A percentile compares a stretch with the other conserved stretches of the same genome.
phyloP scores from a whole-genome alignment of 2,888 invertebrate species.

The Andrena trimmerana region DNA sequence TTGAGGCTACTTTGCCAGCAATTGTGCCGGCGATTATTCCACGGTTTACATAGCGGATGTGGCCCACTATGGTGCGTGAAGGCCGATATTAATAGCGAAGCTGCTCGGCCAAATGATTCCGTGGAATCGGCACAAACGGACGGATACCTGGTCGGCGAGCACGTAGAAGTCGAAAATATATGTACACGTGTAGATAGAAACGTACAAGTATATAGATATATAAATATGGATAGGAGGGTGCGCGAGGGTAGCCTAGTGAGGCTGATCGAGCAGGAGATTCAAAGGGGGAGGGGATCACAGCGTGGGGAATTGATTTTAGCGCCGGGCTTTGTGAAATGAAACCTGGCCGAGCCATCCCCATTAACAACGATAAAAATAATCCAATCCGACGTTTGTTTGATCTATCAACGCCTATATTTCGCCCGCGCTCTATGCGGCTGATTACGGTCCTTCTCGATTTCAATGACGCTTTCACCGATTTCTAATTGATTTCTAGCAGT shows the following conservation, averaged over 20 bases:
- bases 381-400: conserved; percentile 83
- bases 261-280: conserved; percentile 63
- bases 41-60: conserved; percentile 48
- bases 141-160: conserved; percentile 46
- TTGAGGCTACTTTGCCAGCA: conserved; percentile 22
- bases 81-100: conserved; percentile 64
- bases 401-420: conserved; percentile 80
- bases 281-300: conserved; percentile 65
- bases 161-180: conserved; percentile 1
- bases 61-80: conserved; percentile 47
- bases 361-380: conserved; percentile 84
- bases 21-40: conserved; percentile 46
- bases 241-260: conserved; percentile 52
- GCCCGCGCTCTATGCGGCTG: conserved; percentile 60
- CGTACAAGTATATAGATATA: conserved; percentile 7
- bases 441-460: conserved; percentile 66
- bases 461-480: conserved; percentile 25
- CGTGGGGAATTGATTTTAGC: conserved; percentile 82
- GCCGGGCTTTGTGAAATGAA: conserved; percentile 82
- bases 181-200: background rate
- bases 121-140: conserved; percentile 61
- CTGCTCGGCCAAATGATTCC: conserved; percentile 62
- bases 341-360: conserved; percentile 80
- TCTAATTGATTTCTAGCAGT: conserved; percentile 43
- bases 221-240: conserved; percentile 28